A percentile compares a stretch with the other conserved stretches of the same genome.
Conservation (phyloP, 2,888 invertebrate species). For the Mythimna impura region DNA sequence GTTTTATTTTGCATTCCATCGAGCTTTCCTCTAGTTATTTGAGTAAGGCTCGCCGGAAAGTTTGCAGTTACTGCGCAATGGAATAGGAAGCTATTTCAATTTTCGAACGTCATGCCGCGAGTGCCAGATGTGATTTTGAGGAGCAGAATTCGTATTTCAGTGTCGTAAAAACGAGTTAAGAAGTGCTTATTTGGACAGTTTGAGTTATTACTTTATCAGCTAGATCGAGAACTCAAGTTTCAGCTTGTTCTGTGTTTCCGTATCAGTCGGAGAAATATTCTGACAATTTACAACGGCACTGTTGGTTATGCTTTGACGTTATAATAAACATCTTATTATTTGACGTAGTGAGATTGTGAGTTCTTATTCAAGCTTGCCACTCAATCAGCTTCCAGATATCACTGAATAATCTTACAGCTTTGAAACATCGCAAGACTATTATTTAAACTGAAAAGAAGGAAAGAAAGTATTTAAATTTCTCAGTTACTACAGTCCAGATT, state of each 20-base stretch:
- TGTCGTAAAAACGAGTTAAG: slow-evolving; percentile 38
- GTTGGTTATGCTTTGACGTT: not conserved
- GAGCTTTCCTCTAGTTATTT: slow-evolving; percentile 31
- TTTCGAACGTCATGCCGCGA: slow-evolving; percentile 12
- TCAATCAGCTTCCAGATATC: no score
- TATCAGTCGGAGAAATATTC: slow-evolving; percentile 31
- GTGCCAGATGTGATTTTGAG: slow-evolving; percentile 44
- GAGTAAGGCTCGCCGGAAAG: slow-evolving; percentile 22
- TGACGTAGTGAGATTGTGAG: not conserved
- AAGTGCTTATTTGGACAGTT: slow-evolving; percentile 53
- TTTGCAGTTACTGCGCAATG: slow-evolving; percentile 45
- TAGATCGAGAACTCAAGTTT: slow-evolving; percentile 28
- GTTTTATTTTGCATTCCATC: slow-evolving; percentile 57
- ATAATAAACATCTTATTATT: not conserved
- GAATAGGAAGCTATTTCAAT: slow-evolving; percentile 35
- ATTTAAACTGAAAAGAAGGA: not conserved
- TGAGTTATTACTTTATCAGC: slow-evolving; percentile 48
- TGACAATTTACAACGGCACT: slow-evolving; percentile 15
- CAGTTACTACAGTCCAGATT: not conserved
- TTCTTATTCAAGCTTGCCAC: no score
- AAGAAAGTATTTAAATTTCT: not conserved
- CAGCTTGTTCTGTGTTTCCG: slow-evolving; percentile 38
- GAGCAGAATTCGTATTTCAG: slow-evolving; percentile 40
- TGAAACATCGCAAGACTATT: not conserved
- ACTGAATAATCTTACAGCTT: not conserved